Evolutionary conservation across 2,797 vertebrate species (phyloP).

Genomic region (Eulemur rubriventer): DNA sequence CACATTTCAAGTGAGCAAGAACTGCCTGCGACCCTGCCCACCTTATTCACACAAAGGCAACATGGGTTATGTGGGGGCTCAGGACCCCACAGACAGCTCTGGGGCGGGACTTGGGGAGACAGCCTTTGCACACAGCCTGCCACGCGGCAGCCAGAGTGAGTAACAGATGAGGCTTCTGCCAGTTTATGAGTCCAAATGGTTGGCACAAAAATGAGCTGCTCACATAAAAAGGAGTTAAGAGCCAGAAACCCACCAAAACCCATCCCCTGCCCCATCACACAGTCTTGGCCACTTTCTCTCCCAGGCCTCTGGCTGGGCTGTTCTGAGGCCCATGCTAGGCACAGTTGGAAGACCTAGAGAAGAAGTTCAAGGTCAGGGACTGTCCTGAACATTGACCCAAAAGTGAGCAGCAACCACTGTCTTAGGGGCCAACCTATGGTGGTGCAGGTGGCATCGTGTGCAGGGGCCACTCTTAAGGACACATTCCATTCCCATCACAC

Average conservation of each 20-base stretch:
- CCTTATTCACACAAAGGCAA: not conserved
- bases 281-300: not conserved
- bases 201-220: not conserved
- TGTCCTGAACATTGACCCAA: not conserved
- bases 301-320: not conserved
- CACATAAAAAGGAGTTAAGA: not conserved
- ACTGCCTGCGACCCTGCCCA: not conserved
- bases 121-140: not conserved
- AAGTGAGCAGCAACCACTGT: not conserved
- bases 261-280: not conserved
- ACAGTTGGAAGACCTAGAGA: not conserved
- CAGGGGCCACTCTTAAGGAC: not conserved
- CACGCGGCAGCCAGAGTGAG: not conserved
- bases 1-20: not conserved
- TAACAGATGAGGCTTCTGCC: not conserved
- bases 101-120: fast-evolving
- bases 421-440: not conserved
- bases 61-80: not conserved
- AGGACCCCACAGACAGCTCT: not conserved
- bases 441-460: fast-evolving
- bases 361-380: not conserved
- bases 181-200: not conserved
- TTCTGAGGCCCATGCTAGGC: not conserved
- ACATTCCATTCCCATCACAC: not conserved
- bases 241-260: not conserved